phyloP scores from a whole-genome alignment of 2,888 invertebrate species.

The Trichacis sp. region DNA sequence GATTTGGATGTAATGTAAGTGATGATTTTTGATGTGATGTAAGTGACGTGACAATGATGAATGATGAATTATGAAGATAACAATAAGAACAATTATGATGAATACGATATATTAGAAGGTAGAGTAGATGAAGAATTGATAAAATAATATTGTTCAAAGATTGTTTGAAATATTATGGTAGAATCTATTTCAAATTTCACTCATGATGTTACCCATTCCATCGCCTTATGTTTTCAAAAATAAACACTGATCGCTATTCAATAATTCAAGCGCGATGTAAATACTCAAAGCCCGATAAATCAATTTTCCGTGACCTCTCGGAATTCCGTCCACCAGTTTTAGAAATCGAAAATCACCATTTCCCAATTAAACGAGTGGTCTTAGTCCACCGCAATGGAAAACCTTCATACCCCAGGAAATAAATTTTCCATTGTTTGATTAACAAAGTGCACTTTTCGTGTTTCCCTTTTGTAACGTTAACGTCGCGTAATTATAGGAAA shows the following conservation, averaged over 20 bases:
- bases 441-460: constrained; percentile 30
- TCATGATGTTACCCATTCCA: no score
- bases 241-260: neutral
- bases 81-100: no score
- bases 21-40: no score
- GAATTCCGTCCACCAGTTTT: neutral
- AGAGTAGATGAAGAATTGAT: no score
- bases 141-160: no score
- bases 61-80: no score
- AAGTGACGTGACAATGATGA: no score
- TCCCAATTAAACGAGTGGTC: constrained; percentile 41
- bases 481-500: neutral
- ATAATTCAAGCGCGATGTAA: neutral
- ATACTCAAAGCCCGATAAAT: neutral
- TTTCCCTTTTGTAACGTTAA: constrained; percentile 15
- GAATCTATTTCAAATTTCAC: no score
- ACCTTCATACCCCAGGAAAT: constrained; percentile 37
- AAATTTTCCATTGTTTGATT: constrained; percentile 41
- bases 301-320: neutral
- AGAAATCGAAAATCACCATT: constrained; percentile 31
- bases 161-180: no score
- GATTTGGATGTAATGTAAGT: no score
- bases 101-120: no score
- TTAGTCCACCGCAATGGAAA: constrained; percentile 29
- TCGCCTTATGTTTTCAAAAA: no score